A percentile compares a stretch with the other conserved stretches of the same genome.
phyloP scores from a whole-genome alignment of 2,888 invertebrate genomes.

The Cyaniris semiargus region DNA sequence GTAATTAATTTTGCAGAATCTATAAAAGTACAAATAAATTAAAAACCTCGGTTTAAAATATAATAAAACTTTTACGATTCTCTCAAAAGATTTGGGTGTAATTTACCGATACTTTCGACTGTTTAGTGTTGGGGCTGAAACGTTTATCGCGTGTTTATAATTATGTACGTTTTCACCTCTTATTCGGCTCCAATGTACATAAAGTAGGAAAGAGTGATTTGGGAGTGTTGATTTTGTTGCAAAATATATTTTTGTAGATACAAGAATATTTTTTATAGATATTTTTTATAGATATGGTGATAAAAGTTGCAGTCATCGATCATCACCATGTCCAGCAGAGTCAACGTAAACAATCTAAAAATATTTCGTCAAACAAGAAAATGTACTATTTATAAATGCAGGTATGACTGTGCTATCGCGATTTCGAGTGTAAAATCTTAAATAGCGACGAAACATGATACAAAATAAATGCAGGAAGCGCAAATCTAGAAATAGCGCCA shows the following conservation, averaged over 20 bases:
- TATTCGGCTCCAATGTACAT: not conserved
- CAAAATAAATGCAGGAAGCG: constrained; percentile 25
- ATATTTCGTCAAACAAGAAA: not conserved
- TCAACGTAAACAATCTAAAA: not conserved
- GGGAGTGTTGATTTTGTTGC: not conserved
- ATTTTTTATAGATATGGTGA: too few species aligned
- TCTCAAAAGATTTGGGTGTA: not conserved
- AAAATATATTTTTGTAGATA: not conserved
- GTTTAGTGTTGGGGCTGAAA: not conserved
- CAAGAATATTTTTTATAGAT: not conserved
- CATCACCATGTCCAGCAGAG: not conserved
- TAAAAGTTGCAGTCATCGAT: not conserved
- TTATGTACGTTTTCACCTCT: not conserved
- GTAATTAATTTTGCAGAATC: not conserved
- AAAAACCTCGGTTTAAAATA: not conserved
- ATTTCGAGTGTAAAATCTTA: constrained; percentile 9
- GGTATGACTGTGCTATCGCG: not conserved
- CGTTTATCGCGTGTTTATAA: constrained; percentile 2
- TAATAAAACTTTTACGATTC: constrained; percentile 7
- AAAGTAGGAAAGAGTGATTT: not conserved
- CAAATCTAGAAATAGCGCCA: constrained; percentile 20
- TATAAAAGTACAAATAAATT: not conserved
- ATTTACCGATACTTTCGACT: not conserved
- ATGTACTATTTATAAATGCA: not conserved
- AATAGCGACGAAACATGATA: constrained; percentile 25